Evolutionary conservation across 2,797 vertebrate genomes (phyloP).

Genomic region (Bradypodion pumilum): DNA sequence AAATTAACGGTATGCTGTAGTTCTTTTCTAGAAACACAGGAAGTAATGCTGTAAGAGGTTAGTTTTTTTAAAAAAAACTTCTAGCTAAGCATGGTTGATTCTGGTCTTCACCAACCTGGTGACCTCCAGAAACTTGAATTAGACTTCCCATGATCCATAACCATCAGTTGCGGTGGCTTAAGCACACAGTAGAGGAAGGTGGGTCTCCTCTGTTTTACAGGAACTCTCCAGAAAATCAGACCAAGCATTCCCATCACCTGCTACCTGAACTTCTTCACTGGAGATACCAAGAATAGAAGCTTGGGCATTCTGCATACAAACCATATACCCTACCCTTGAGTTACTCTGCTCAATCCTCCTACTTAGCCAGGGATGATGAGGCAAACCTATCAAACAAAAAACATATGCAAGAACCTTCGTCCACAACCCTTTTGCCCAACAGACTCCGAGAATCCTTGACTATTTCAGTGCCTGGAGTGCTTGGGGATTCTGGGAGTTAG

Average conservation of each 20-base stretch:
- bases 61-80: not conserved
- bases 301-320: not conserved
- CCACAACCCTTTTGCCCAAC: no score
- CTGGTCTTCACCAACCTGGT: not conserved
- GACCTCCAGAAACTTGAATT: not conserved
- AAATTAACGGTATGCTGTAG: not conserved
- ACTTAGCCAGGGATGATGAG: not conserved
- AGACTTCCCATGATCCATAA: not conserved
- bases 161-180: not conserved
- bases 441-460: no score
- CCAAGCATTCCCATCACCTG: not conserved
- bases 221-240: not conserved
- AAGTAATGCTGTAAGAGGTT: not conserved
- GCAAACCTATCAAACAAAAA: not conserved
- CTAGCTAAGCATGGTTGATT: not conserved
- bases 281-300: not conserved
- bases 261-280: not conserved
- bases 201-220: not conserved
- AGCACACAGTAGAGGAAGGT: not conserved
- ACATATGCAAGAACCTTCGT: no score
- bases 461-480: no score
- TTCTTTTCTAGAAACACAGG: not conserved
- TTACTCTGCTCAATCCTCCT: not conserved
- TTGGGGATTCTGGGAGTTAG: no score
- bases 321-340: no score